Evolutionary conservation across 2,113 vertebrate species (phyloP).

Genomic region (Rissa tridactyla): DNA sequence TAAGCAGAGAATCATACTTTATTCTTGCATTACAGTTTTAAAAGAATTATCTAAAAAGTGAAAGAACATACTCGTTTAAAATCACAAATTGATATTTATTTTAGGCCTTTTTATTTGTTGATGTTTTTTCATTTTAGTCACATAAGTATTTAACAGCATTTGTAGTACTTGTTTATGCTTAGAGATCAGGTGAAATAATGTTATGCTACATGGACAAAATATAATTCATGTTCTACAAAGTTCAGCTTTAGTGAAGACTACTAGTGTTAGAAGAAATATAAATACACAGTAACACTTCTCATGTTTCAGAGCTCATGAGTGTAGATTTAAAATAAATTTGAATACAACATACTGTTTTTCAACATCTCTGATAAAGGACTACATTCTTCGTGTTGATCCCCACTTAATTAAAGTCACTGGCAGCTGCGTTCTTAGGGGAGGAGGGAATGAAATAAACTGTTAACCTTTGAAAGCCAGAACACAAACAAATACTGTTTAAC

Average conservation of each 20-base stretch:
- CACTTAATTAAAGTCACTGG: neutral
- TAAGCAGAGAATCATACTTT: neutral
- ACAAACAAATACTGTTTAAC: conserved; percentile 4
- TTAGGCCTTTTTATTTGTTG: neutral
- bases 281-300: neutral
- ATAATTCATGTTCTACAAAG: neutral
- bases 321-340: neutral
- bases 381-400: neutral
- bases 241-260: neutral
- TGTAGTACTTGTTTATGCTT: neutral
- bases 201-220: neutral
- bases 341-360: neutral
- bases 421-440: neutral
- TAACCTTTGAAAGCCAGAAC: conserved; percentile 2
- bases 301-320: neutral
- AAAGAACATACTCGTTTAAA: neutral
- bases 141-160: neutral
- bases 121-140: neutral
- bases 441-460: neutral
- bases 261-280: neutral
- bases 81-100: neutral
- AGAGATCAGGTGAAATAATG: neutral
- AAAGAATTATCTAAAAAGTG: neutral
- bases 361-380: neutral
- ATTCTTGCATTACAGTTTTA: neutral